phyloP scores from a whole-genome alignment of 2,888 invertebrate species.

The Polyommatus icarus region DNA sequence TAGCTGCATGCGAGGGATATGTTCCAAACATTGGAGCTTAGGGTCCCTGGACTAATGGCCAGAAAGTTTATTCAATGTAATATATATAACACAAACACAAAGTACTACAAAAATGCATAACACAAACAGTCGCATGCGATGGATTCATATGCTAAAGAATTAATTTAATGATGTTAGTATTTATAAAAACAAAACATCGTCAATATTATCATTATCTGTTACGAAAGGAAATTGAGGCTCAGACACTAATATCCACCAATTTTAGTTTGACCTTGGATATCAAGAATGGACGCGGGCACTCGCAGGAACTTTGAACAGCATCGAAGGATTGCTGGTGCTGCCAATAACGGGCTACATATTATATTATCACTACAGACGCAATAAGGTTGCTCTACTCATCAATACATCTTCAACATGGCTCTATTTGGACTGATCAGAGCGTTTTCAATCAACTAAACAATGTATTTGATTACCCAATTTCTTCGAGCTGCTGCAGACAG shows the following conservation, averaged over 20 bases:
- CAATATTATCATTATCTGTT: no score
- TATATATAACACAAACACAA: no score
- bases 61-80: slow-evolving; percentile 49
- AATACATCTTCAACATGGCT: slow-evolving; percentile 65
- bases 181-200: no score
- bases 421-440: slow-evolving; percentile 63
- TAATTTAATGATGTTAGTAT: slow-evolving; percentile 45
- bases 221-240: no score
- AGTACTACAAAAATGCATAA: no score
- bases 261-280: slow-evolving; percentile 77
- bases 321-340: slow-evolving; percentile 82
- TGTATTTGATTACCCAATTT: slow-evolving; percentile 64
- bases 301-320: slow-evolving; percentile 82
- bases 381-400: slow-evolving; percentile 66
- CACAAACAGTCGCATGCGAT: slow-evolving; percentile 40
- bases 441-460: slow-evolving; percentile 71
- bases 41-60: slow-evolving; percentile 50
- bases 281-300: slow-evolving; percentile 82
- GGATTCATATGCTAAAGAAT: slow-evolving; percentile 44
- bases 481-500: slow-evolving; percentile 61
- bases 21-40: slow-evolving; percentile 44
- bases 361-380: slow-evolving; percentile 80
- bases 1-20: slow-evolving; percentile 60
- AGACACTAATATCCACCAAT: background rate
- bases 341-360: slow-evolving; percentile 82